These are phyloP conservation scores for Alloplasta piceator DNA, from an alignment of 2,888 invertebrate genomes.

Conservation along the genomic window DNA sequence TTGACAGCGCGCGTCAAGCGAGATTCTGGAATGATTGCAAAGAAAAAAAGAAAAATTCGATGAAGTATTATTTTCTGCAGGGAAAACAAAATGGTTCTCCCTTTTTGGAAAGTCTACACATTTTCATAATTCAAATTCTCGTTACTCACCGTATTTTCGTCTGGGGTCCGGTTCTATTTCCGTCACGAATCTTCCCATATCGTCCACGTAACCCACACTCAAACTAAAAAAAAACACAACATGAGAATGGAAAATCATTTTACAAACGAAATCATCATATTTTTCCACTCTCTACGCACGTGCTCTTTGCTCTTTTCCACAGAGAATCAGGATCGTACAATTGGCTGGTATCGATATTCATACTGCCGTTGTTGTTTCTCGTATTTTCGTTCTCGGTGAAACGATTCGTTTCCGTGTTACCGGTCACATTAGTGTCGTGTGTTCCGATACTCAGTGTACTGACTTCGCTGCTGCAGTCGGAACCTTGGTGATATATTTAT, in stretches of 20 bases:
- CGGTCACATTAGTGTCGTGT: slow-evolving; percentile 90
- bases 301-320: slow-evolving; percentile 91
- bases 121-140: background rate
- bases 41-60: background rate
- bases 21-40: slow-evolving; percentile 81
- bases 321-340: slow-evolving; percentile 94
- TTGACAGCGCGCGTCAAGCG: slow-evolving; percentile 87
- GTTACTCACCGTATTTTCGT: slow-evolving; percentile 83
- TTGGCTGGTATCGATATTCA: slow-evolving; percentile 93
- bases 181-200: slow-evolving; percentile 95
- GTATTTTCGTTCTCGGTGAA: slow-evolving; percentile 70
- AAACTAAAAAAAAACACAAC: slow-evolving; percentile 84
- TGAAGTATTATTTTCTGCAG: background rate
- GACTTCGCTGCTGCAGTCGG: slow-evolving; percentile 92
- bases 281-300: slow-evolving; percentile 73
- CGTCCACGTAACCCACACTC: slow-evolving; percentile 94
- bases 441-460: slow-evolving; percentile 87
- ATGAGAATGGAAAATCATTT: background rate
- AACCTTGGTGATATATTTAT: slow-evolving; percentile 82
- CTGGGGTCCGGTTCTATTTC: slow-evolving; percentile 93
- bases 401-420: slow-evolving; percentile 76
- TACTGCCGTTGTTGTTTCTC: slow-evolving; percentile 84
- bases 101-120: too few relatives aligned
- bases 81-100: background rate
- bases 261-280: slow-evolving; percentile 33